Conservation (phyloP, 1,140 invertebrate genomes). For the Eufriesea mexicana region DNA sequence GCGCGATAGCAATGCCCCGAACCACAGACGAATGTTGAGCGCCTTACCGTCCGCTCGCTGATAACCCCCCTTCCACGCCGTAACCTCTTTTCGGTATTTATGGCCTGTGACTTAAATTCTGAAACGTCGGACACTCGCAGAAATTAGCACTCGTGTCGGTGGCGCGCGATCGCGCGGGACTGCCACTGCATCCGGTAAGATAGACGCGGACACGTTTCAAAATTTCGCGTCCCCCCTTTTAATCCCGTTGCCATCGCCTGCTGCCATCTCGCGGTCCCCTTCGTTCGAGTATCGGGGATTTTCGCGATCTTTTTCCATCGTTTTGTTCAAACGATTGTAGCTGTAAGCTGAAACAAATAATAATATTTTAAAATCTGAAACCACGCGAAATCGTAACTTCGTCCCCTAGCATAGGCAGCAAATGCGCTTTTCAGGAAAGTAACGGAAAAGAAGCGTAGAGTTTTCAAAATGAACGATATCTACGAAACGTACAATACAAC, state of each 20-base stretch:
- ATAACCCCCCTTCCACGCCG: conserved; percentile 70
- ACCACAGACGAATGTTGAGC: conserved; percentile 74
- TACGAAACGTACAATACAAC: too few relatives aligned
- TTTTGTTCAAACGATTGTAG: too few relatives aligned
- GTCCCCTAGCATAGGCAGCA: too few relatives aligned
- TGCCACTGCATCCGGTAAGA: conserved; percentile 8
- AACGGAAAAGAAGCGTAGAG: too few relatives aligned
- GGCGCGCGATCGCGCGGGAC: neutral
- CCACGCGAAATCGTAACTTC: too few relatives aligned
- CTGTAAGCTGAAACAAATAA: too few relatives aligned
- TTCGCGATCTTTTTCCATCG: neutral
- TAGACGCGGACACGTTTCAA: conserved; percentile 12
- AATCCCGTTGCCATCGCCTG: neutral
- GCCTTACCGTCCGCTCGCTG: conserved; percentile 74
- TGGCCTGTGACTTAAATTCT: conserved; percentile 74
- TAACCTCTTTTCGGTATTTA: conserved; percentile 75
- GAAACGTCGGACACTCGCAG: conserved; percentile 63
- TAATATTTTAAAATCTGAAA: too few relatives aligned
- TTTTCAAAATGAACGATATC: too few relatives aligned
- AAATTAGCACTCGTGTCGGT: conserved; percentile 59
- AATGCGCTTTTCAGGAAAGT: too few relatives aligned
- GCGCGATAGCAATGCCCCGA: conserved; percentile 72
- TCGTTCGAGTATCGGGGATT: neutral
- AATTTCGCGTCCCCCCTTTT: conserved; percentile 2
- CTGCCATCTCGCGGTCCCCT: neutral